phyloP scores from a whole-genome alignment of 2,888 invertebrate genomes.

The Ypsolopha sequella region DNA sequence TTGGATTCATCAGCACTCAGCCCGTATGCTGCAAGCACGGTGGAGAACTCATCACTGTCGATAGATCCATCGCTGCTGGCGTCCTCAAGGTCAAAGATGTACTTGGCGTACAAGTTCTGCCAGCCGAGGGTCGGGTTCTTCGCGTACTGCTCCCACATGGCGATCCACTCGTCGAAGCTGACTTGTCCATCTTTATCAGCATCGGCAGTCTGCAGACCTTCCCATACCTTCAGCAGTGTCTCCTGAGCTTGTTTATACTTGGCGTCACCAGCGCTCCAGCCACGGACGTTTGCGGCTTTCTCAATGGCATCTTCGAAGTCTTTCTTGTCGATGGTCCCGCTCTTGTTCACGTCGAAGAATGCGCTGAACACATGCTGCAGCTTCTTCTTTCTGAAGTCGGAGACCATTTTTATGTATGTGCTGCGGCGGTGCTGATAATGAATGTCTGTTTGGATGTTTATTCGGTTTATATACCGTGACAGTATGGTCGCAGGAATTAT shows the following conservation, averaged over 20 bases:
- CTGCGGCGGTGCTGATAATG: background rate
- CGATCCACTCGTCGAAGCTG: slow-evolving; percentile 88
- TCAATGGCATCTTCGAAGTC: slow-evolving; percentile 89
- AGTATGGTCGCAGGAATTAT: background rate
- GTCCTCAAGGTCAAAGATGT: slow-evolving; percentile 90
- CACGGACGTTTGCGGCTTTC: slow-evolving; percentile 84
- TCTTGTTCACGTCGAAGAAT: slow-evolving; percentile 90
- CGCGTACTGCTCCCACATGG: slow-evolving; percentile 87
- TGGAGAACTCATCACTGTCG: slow-evolving; percentile 85
- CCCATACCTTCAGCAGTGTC: slow-evolving; percentile 85
- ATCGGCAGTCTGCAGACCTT: slow-evolving; percentile 86
- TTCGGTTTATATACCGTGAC: background rate
- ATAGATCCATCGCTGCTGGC: slow-evolving; percentile 83
- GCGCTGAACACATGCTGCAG: slow-evolving; percentile 87
- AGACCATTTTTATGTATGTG: slow-evolving; percentile 69
- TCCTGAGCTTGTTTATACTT: slow-evolving; percentile 81
- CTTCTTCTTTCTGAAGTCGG: slow-evolving; percentile 91
- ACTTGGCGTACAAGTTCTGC: slow-evolving; percentile 87
- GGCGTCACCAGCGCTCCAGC: slow-evolving; percentile 79
- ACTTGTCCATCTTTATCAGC: slow-evolving; percentile 88
- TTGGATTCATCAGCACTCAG: slow-evolving; percentile 79
- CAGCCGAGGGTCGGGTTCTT: slow-evolving; percentile 84
- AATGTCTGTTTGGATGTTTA: background rate
- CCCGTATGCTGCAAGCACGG: slow-evolving; percentile 85
- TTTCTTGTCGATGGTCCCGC: slow-evolving; percentile 88